These are phyloP conservation scores for Hyaena hyaena DNA, from an alignment of 2,113 vertebrate genomes.

Conservation along the genomic window DNA sequence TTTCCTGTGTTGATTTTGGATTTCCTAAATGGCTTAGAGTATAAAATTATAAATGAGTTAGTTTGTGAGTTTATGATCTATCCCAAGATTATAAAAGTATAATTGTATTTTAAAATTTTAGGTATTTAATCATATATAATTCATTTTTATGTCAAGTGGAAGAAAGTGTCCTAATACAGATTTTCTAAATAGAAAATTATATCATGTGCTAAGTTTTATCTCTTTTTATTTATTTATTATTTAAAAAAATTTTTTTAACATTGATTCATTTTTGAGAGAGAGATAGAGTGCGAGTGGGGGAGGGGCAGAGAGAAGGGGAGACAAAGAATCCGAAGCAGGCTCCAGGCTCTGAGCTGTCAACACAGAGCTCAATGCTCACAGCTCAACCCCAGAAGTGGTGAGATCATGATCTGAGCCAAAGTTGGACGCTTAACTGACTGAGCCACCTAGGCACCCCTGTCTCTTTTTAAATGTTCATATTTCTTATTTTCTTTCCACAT, in stretches of 20 bases:
- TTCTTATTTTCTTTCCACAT: neutral
- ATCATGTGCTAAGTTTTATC: neutral
- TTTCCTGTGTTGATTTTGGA: neutral
- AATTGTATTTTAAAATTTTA: neutral
- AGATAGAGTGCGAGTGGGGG: too few relatives aligned
- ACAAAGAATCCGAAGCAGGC: too few relatives aligned
- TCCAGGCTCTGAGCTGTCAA: too few relatives aligned
- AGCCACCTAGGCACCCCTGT: neutral
- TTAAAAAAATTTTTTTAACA: too few relatives aligned
- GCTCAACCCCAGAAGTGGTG: too few relatives aligned
- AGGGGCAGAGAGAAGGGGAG: too few relatives aligned
- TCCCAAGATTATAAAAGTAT: neutral
- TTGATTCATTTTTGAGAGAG: too few relatives aligned
- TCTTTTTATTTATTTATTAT: neutral
- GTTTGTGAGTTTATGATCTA: neutral
- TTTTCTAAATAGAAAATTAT: constrained; percentile 10
- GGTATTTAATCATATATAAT: neutral
- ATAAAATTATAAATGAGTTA: neutral
- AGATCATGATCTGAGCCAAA: too few relatives aligned
- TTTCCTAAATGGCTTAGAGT: neutral
- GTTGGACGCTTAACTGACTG: too few relatives aligned
- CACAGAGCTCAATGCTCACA: too few relatives aligned
- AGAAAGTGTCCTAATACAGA: neutral
- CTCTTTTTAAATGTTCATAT: neutral
- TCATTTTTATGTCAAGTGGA: neutral